phyloP scores from a whole-genome alignment of 2,113 vertebrate genomes.

The Chloebia gouldiae region DNA sequence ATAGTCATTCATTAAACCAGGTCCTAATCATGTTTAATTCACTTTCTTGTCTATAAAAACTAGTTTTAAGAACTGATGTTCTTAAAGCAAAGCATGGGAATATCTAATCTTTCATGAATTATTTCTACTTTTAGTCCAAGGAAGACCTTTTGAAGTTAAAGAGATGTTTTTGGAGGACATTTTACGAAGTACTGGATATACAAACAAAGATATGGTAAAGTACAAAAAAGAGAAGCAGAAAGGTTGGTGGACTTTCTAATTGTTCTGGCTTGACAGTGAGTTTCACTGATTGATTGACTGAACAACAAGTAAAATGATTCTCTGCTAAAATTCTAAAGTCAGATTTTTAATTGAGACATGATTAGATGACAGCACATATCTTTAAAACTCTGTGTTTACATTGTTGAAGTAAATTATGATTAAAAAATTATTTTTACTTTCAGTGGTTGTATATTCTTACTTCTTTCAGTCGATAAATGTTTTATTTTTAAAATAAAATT shows the following conservation, averaged over 20 bases:
- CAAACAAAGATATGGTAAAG: slow-evolving; percentile 82
- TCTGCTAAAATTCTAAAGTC: not conserved
- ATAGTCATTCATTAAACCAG: not conserved
- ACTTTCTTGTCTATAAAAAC: not conserved
- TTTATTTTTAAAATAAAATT: not conserved
- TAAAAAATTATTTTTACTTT: not conserved
- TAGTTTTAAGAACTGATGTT: not conserved
- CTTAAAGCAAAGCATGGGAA: not conserved
- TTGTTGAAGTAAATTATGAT: not conserved
- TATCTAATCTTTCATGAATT: not conserved
- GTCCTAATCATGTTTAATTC: not conserved
- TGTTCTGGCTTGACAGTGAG: not conserved
- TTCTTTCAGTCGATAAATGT: not conserved
- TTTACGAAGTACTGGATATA: slow-evolving; percentile 85
- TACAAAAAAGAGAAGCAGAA: slow-evolving; percentile 85
- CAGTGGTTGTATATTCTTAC: not conserved
- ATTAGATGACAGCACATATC: not conserved
- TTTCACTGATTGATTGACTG: not conserved
- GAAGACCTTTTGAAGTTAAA: slow-evolving; percentile 90
- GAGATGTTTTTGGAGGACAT: slow-evolving; percentile 93
- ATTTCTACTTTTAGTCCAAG: slow-evolving; percentile 80
- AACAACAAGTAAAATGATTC: not conserved
- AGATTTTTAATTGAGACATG: not conserved
- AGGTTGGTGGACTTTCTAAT: slow-evolving; percentile 72
- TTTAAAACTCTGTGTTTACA: not conserved